Evolutionary conservation across 2,888 invertebrate genomes (phyloP), one percentile per base, ranked within the genome.

Genomic region (Pedicia rivosa): DNA sequence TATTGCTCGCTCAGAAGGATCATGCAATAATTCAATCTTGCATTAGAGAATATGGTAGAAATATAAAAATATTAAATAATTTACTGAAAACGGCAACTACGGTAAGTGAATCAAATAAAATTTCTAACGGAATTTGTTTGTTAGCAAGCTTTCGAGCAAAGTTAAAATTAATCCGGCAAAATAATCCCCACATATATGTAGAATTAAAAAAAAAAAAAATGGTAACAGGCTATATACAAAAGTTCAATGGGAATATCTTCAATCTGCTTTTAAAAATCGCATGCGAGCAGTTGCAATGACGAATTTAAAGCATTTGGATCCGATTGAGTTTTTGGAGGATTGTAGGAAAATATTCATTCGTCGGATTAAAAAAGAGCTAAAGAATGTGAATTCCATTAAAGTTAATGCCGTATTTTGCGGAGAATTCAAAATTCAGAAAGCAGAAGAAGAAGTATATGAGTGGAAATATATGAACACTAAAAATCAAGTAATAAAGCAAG

Each of bases 391-490:
- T 8, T 12, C 19, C n/a, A 6, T 32, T 19, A 19, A 32, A 12
- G 14, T 32, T 12, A 32, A 32, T 20, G 20, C 5, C 5, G 13
- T 32, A 8, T 20, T 32, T 20, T 32, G 32, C 14, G 32, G 32
- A 12, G 20, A 32, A 12, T 32, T 32, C 15, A n/a, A 5, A 5
- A 20, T 12, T 4, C n/a, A 20, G 12, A n/a, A 6, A 4, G 29
- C 13, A 13, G 15, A 29, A 14, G 15, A 12, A 14, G 29, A 29
- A 9, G 9, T 14, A 14, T 20, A 3, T 19, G 32, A 32, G 13
- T 20, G 19, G 32, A 32, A 32, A 20, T 32, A 32, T 20, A 32
- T 32, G 20, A 32, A 20, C 19, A 32, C 20, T 10, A 32, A 32
- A 32, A 32, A 19, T 19, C 5, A 8, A 20, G 19, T 32, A 19